phyloP scores from a whole-genome alignment of 2,113 vertebrate species.

The Menura novaehollandiae region DNA sequence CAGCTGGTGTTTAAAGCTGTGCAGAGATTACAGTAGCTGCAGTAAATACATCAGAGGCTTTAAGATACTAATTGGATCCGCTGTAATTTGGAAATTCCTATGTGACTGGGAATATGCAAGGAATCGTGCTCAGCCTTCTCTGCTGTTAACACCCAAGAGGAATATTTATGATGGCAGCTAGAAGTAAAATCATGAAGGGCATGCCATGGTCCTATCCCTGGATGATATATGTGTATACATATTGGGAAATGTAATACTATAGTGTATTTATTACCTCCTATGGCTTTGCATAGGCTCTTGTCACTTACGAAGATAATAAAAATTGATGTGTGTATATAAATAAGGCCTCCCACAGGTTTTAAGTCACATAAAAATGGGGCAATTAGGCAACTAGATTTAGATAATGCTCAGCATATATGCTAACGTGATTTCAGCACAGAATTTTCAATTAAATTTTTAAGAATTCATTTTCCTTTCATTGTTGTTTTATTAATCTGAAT shows the following conservation, averaged over 20 bases:
- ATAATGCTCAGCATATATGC: background rate
- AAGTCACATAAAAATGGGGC: background rate
- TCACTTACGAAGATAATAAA: background rate
- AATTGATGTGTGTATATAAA: background rate
- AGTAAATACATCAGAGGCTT: conserved; percentile 31
- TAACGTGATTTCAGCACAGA: background rate
- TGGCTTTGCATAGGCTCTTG: background rate
- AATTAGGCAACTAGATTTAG: conserved; percentile 4
- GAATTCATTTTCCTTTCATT: background rate
- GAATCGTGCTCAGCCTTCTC: background rate
- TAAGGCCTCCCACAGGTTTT: background rate
- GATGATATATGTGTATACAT: background rate
- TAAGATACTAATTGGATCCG: conserved; percentile 18
- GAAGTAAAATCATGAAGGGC: conserved; percentile 2
- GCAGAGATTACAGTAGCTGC: background rate
- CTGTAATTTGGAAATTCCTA: conserved; percentile 26
- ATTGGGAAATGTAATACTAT: background rate
- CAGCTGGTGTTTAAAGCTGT: background rate
- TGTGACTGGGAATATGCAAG: background rate
- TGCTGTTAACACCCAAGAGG: background rate
- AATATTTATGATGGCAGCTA: conserved; percentile 3
- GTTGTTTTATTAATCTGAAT: background rate
- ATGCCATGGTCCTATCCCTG: background rate
- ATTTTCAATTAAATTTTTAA: background rate
- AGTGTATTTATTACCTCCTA: background rate